Evolutionary conservation across 2,113 vertebrate genomes (phyloP).

Genomic region (Hyperopisus bebe): DNA sequence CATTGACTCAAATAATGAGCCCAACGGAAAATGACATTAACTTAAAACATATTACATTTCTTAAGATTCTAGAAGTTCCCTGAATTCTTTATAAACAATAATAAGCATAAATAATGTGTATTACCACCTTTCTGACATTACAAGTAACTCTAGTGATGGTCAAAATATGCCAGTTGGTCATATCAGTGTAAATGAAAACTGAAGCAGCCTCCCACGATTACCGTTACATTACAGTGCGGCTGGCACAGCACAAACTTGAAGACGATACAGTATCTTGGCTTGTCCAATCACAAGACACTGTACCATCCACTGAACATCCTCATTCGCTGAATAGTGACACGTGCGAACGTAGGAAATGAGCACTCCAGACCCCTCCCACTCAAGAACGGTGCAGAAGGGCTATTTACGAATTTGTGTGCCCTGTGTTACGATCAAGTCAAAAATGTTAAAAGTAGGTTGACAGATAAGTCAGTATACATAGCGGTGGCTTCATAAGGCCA

Average conservation of each 20-base stretch:
- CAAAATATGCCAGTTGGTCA: background rate
- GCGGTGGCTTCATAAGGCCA: background rate
- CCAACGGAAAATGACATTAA: background rate
- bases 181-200: background rate
- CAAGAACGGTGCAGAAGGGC: background rate
- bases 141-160: background rate
- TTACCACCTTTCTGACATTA: background rate
- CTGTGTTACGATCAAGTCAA: background rate
- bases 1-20: background rate
- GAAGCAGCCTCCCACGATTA: background rate
- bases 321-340: background rate
- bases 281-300: background rate
- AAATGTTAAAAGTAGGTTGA: background rate
- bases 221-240: background rate
- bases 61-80: conserved; percentile 20
- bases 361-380: background rate
- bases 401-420: background rate
- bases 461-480: background rate
- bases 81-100: conserved; percentile 30
- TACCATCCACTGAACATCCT: background rate
- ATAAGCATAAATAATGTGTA: conserved; percentile 14
- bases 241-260: background rate
- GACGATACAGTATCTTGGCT: background rate
- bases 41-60: background rate
- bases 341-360: background rate